Conservation (phyloP, 2,797 vertebrate species). For the Falco peregrinus region DNA sequence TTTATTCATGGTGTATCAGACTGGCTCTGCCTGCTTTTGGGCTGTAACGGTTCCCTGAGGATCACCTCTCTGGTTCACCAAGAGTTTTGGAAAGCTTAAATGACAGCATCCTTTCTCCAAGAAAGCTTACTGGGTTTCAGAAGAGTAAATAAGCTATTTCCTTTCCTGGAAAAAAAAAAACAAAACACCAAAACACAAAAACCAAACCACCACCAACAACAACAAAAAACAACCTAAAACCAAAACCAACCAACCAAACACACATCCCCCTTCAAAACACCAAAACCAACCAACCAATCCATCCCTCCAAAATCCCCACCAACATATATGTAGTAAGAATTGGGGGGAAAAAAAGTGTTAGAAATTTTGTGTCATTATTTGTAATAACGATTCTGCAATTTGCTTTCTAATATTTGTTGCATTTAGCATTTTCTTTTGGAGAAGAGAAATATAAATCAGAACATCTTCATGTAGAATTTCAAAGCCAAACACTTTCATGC, state of each 20-base stretch:
- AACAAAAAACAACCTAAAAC: neutral
- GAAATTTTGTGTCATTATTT: neutral
- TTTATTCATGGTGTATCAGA: neutral
- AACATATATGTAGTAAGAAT: neutral
- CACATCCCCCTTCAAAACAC: neutral
- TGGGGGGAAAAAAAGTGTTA: neutral
- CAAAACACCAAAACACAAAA: neutral
- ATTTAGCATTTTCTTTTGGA: neutral
- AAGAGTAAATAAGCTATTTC: neutral
- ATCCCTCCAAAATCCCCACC: rapidly evolving
- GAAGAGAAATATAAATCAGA: neutral
- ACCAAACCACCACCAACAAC: neutral
- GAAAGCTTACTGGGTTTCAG: neutral
- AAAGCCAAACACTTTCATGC: neutral
- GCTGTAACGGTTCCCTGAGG: neutral
- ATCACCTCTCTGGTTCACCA: neutral
- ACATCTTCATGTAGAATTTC: neutral
- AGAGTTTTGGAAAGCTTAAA: neutral
- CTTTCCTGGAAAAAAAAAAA: neutral
- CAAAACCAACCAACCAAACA: neutral
- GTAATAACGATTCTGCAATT: neutral
- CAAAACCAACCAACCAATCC: neutral
- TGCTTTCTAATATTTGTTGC: neutral
- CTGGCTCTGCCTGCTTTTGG: neutral
- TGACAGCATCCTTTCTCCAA: neutral